A percentile compares a stretch with the other conserved stretches of the same genome.
Evolutionary conservation across 2,113 vertebrate genomes (phyloP).

Genomic region (Oreochromis niloticus): DNA sequence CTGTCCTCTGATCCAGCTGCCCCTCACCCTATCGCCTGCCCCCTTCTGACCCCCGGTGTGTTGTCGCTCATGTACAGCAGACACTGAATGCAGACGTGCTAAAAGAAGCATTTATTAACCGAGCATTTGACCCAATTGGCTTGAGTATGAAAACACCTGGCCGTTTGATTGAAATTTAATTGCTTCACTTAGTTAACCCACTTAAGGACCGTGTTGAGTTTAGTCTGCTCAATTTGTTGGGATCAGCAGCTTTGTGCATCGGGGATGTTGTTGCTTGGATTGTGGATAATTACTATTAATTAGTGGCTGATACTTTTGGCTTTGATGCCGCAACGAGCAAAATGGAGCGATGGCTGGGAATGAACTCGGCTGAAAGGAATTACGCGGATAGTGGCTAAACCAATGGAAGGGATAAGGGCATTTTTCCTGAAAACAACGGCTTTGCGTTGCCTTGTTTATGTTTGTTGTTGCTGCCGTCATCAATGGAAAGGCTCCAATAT

Average conservation of each 20-base stretch:
- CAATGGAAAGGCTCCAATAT: not conserved
- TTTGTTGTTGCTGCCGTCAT: slow-evolving; percentile 6
- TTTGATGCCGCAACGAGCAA: slow-evolving; percentile 20
- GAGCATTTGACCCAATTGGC: slow-evolving; percentile 55
- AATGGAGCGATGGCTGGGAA: not conserved
- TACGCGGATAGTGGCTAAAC: not conserved
- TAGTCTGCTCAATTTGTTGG: slow-evolving; percentile 53
- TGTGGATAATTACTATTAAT: slow-evolving; percentile 69
- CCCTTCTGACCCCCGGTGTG: not conserved
- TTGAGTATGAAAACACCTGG: slow-evolving; percentile 63
- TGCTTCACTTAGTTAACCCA: slow-evolving; percentile 68
- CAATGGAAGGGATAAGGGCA: not conserved
- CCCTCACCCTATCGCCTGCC: not conserved
- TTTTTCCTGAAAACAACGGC: not conserved
- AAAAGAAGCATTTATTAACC: slow-evolving; percentile 35
- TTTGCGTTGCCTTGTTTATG: not conserved
- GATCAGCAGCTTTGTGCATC: slow-evolving; percentile 53
- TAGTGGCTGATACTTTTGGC: slow-evolving; percentile 53
- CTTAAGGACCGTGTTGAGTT: slow-evolving; percentile 60
- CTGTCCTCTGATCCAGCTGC: not conserved
- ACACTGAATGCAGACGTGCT: slow-evolving; percentile 3
- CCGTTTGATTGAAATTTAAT: slow-evolving; percentile 67
- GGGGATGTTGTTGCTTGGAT: slow-evolving; percentile 49
- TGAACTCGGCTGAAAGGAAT: not conserved
- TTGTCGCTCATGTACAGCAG: slow-evolving; percentile 16